Percentiles rank a stretch among this genome's conserved stretches.
Conservation (phyloP, 2,888 invertebrate species). For the Clanis bilineata region DNA sequence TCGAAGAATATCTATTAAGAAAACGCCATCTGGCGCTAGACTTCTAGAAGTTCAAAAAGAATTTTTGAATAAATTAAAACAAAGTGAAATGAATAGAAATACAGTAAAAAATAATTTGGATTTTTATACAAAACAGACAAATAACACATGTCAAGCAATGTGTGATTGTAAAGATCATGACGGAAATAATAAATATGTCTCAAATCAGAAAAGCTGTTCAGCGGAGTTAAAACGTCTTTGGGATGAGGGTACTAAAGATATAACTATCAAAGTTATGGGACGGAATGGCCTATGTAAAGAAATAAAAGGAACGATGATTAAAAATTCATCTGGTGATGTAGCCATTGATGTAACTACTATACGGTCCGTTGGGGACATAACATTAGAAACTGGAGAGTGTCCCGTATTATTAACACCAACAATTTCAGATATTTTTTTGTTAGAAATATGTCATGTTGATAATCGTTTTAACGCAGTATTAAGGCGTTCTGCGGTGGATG, state of each 20-base stretch:
- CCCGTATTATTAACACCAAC: slow-evolving; percentile 35
- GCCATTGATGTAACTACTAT: slow-evolving; percentile 34
- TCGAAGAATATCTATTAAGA: slow-evolving; percentile 30
- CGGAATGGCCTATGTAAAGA: slow-evolving; percentile 29
- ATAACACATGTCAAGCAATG: background rate
- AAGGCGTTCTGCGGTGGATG: slow-evolving; percentile 37
- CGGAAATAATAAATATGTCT: background rate
- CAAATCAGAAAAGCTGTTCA: background rate
- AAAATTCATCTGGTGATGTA: slow-evolving; percentile 39
- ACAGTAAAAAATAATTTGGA: background rate
- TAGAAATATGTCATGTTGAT: slow-evolving; percentile 27
- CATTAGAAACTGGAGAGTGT: slow-evolving; percentile 26
- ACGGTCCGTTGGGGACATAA: slow-evolving; percentile 26
- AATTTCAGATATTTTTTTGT: slow-evolving; percentile 30
- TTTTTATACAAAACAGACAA: background rate
- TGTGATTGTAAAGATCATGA: background rate
- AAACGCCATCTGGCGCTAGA: slow-evolving; percentile 35
- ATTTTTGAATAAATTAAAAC: slow-evolving; percentile 21
- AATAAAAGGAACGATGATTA: slow-evolving; percentile 31
- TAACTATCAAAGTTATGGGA: slow-evolving; percentile 30
- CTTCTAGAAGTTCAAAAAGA: slow-evolving; percentile 37
- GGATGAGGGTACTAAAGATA: slow-evolving; percentile 9
- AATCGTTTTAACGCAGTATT: slow-evolving; percentile 36
- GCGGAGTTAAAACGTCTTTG: background rate
- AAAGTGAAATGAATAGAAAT: slow-evolving; percentile 25